These are phyloP conservation scores for Cyclopterus lumpus DNA, from an alignment of 2,797 vertebrate species.

Conservation along the genomic window DNA sequence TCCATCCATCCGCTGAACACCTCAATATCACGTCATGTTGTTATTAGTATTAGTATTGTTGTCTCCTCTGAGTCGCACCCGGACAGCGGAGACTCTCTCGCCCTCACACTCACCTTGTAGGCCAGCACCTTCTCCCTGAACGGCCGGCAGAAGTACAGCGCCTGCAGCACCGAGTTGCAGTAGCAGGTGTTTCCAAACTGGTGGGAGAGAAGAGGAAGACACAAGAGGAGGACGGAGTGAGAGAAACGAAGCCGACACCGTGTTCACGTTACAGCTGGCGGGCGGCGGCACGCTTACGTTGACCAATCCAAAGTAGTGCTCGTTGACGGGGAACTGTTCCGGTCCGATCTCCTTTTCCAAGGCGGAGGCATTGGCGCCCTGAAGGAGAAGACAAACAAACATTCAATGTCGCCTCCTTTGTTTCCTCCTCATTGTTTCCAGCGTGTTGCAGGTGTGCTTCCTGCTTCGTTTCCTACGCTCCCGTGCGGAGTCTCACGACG, in stretches of 20 bases:
- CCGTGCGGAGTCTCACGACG: background rate
- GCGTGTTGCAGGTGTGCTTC: constrained; percentile 34
- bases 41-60: too few species aligned
- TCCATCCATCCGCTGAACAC: too few species aligned
- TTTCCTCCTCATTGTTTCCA: constrained; percentile 34
- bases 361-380: constrained; percentile 99
- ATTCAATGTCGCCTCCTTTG: background rate
- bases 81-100: too few species aligned
- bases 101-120: constrained; percentile 81
- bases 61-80: too few species aligned
- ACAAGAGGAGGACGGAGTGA: constrained; percentile 25
- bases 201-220: background rate
- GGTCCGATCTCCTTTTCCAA: constrained; percentile 99
- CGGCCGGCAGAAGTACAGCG: constrained; percentile 93
- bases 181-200: constrained; percentile 97
- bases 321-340: constrained; percentile 99
- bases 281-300: constrained; percentile 87
- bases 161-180: constrained; percentile 95
- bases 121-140: constrained; percentile 94
- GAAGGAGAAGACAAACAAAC: background rate
- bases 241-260: background rate
- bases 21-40: too few species aligned
- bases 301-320: constrained; percentile 99
- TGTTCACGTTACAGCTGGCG: too few species aligned
- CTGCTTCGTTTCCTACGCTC: background rate